phyloP scores from a whole-genome alignment of 23 tunicate species.

The Styela clava region DNA sequence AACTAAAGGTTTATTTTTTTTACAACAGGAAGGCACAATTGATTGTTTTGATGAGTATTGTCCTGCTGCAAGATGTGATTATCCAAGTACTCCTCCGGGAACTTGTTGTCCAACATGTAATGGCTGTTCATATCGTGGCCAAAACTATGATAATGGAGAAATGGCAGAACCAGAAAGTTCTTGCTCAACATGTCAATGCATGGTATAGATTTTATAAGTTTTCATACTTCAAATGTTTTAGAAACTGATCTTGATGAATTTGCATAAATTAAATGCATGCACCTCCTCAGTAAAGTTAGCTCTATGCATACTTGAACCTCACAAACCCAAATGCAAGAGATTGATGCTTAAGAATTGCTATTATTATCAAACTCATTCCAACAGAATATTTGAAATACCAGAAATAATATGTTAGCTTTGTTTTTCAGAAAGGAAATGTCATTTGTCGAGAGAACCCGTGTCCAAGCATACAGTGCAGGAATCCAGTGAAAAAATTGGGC shows the following conservation, averaged over 20 bases:
- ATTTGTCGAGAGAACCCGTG: slow-evolving; percentile 34
- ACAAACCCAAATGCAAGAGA: no score
- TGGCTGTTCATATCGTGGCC: slow-evolving; percentile 55
- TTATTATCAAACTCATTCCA: no score
- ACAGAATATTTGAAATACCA: no score
- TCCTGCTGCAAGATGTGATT: slow-evolving; percentile 29
- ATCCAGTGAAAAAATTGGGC: slow-evolving; percentile 29
- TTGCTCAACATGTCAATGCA: slow-evolving; percentile 56
- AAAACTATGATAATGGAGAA: slow-evolving; percentile 29
- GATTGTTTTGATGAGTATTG: slow-evolving; percentile 40
- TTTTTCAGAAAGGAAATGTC: slow-evolving; percentile 56
- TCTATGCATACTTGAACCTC: no score
- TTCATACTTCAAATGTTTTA: no score
- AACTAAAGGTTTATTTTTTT: no score
- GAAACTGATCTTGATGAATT: no score
- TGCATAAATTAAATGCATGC: no score
- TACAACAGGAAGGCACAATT: slow-evolving; percentile 57
- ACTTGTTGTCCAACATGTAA: slow-evolving; percentile 69
- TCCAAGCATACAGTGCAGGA: slow-evolving; percentile 20
- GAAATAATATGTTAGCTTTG: no score
- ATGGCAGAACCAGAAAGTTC: slow-evolving; percentile 9
- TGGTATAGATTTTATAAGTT: no score
- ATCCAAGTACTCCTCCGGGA: slow-evolving; percentile 38
- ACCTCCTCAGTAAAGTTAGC: not conserved
- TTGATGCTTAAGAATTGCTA: no score